These are phyloP conservation scores for Murina feae DNA, from an alignment of 2,113 vertebrate genomes.

Conservation along the genomic window DNA sequence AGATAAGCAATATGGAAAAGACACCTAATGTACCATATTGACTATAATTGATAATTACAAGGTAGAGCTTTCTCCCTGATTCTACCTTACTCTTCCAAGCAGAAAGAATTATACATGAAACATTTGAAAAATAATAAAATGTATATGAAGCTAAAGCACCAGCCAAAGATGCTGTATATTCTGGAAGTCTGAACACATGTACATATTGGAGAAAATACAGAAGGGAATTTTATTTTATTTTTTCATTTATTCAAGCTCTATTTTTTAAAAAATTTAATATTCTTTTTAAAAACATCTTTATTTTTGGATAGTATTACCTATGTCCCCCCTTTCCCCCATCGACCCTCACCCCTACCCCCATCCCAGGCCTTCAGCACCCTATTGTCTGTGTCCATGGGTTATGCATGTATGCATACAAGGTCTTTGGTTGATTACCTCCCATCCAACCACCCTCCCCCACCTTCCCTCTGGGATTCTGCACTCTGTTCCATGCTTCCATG, in stretches of 20 bases:
- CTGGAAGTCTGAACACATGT: not conserved
- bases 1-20: constrained; percentile 51
- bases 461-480: too few species aligned
- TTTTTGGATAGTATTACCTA: too few species aligned
- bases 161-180: not conserved
- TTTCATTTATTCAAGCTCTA: too few species aligned
- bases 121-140: constrained; percentile 31
- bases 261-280: not conserved
- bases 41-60: constrained; percentile 40
- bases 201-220: not conserved
- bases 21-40: not conserved
- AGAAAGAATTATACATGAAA: constrained; percentile 3
- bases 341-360: too few species aligned
- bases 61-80: not conserved
- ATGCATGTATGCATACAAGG: too few species aligned
- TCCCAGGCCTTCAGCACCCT: too few species aligned
- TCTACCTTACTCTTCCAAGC: not conserved
- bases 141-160: constrained; percentile 5
- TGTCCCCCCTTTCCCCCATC: too few species aligned
- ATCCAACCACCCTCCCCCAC: too few species aligned
- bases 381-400: too few species aligned
- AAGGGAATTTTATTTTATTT: not conserved
- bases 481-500: too few species aligned
- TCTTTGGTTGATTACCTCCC: too few species aligned
- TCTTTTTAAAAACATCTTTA: too few species aligned